Conservation (phyloP, 2,888 invertebrate species). For the Apotomis capreana region DNA sequence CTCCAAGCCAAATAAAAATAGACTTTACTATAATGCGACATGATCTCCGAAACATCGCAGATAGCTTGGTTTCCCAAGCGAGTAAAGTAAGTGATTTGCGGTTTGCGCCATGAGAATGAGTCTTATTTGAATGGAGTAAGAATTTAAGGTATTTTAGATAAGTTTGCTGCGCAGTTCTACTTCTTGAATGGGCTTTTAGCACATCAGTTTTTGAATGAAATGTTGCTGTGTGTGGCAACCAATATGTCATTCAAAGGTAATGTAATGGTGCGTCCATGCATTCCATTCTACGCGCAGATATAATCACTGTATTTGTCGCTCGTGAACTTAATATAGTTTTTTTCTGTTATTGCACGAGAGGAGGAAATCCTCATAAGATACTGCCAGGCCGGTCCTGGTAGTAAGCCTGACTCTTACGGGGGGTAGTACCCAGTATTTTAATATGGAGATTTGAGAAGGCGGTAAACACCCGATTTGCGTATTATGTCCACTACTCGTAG, state of each 20-base stretch:
- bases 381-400: too few species aligned
- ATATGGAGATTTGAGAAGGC: too few species aligned
- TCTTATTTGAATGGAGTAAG: constrained; percentile 19
- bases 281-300: neutral
- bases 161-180: constrained; percentile 7
- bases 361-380: too few species aligned
- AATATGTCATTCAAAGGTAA: constrained; percentile 7
- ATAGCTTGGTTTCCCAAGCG: neutral
- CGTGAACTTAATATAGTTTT: too few species aligned
- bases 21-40: neutral
- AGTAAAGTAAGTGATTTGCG: neutral
- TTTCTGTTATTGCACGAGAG: too few species aligned
- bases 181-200: constrained; percentile 29
- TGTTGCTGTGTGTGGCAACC: constrained; percentile 5
- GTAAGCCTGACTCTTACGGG: too few species aligned
- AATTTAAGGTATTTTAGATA: constrained; percentile 8
- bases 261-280: neutral
- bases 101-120: constrained; percentile 6
- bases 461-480: too few species aligned
- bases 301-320: too few species aligned
- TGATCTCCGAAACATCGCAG: constrained; percentile 2
- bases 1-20: neutral
- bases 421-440: too few species aligned
- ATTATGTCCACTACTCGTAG: too few species aligned
- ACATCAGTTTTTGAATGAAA: constrained; percentile 29